These are phyloP conservation scores for Patella ulyssiponensis DNA, from an alignment of 2,888 invertebrate genomes.

Conservation along the genomic window DNA sequence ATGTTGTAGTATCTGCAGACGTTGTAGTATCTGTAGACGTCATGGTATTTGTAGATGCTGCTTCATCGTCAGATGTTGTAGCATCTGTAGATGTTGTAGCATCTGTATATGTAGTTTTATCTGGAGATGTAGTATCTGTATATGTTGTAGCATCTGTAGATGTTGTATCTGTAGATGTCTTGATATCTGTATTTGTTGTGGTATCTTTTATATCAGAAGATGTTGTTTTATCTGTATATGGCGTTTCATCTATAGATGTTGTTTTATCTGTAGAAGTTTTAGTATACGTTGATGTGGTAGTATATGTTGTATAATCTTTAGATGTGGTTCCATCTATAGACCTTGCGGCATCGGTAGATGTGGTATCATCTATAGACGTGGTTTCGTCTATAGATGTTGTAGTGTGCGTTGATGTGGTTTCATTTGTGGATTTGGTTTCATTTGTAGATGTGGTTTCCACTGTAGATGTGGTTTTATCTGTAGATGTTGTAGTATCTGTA, in stretches of 20 bases:
- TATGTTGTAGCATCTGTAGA: background rate
- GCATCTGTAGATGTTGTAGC: background rate
- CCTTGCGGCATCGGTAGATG: background rate
- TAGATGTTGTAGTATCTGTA: too few relatives aligned
- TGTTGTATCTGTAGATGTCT: background rate
- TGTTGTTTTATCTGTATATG: background rate
- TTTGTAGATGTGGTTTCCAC: background rate
- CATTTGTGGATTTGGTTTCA: background rate
- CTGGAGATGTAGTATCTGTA: background rate
- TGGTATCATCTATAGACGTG: background rate
- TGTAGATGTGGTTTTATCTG: background rate
- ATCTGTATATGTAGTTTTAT: background rate
- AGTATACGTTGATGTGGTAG: background rate
- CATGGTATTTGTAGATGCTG: background rate
- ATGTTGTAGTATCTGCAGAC: too few relatives aligned
- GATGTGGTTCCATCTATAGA: background rate
- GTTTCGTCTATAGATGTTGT: background rate
- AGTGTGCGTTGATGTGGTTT: background rate
- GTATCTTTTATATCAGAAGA: too few relatives aligned
- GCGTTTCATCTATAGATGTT: too few relatives aligned
- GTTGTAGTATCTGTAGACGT: background rate
- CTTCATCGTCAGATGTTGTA: background rate
- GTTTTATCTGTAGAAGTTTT: background rate
- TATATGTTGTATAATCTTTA: background rate
- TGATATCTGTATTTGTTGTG: too few relatives aligned